phyloP scores from a whole-genome alignment of 2,888 invertebrate genomes.

The Thera britannica region DNA sequence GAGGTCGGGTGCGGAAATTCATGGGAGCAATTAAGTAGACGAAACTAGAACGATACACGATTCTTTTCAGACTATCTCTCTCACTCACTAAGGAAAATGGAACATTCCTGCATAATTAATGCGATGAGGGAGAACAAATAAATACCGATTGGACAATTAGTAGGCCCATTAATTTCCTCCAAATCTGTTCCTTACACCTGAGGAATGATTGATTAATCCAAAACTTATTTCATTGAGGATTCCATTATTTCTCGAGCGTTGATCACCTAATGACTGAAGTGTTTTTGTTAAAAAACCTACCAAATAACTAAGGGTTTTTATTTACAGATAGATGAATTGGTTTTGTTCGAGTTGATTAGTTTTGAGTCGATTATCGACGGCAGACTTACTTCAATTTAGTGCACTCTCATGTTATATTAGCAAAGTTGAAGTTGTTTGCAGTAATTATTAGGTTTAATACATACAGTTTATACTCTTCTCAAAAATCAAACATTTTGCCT shows the following conservation, averaged over 20 bases:
- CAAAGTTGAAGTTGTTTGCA: too few species aligned
- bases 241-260: constrained; percentile 41
- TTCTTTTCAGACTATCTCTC: constrained; percentile 6
- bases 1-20: constrained; percentile 30
- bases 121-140: constrained; percentile 21
- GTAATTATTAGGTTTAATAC: too few species aligned
- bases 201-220: constrained; percentile 41
- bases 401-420: too few species aligned
- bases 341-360: background rate
- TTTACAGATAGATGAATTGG: constrained; percentile 21
- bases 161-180: constrained; percentile 17
- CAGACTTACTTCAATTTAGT: background rate
- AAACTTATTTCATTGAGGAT: constrained; percentile 48
- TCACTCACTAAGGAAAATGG: constrained; percentile 10
- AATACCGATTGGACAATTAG: constrained; percentile 21
- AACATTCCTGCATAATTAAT: constrained; percentile 17
- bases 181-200: constrained; percentile 36
- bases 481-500: too few species aligned
- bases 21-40: constrained; percentile 29
- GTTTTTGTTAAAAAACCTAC: constrained; percentile 25
- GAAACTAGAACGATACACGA: constrained; percentile 27
- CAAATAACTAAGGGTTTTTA: constrained; percentile 8
- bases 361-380: background rate
- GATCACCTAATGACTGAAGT: constrained; percentile 25
- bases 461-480: too few species aligned